These are phyloP conservation scores for Trachelus troglodyta DNA, from an alignment of 2,888 invertebrate species.

Conservation along the genomic window DNA sequence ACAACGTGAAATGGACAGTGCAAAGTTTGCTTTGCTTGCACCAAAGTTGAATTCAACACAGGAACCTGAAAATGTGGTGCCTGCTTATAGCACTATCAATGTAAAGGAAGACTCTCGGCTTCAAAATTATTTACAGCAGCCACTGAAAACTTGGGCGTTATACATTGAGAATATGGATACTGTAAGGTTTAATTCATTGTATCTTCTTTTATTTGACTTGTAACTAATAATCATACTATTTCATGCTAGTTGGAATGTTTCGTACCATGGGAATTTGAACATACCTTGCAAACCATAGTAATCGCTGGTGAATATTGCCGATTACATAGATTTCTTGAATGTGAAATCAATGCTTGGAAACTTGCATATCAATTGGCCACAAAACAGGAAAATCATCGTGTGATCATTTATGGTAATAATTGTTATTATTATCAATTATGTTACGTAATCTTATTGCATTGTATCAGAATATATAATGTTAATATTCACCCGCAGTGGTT, in stretches of 20 bases:
- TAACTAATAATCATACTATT: not conserved
- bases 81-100: conserved; percentile 53
- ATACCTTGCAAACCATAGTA: conserved; percentile 43
- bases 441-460: not conserved
- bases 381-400: conserved; percentile 36
- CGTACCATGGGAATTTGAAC: not conserved
- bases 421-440: not conserved
- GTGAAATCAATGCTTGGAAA: conserved; percentile 53
- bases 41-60: conserved; percentile 25
- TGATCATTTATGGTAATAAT: conserved; percentile 48
- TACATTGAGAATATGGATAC: conserved; percentile 31
- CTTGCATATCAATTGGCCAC: conserved; percentile 50
- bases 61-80: conserved; percentile 43
- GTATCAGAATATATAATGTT: not conserved
- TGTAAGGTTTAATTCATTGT: conserved; percentile 37
- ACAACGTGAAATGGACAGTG: conserved; percentile 41
- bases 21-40: conserved; percentile 31
- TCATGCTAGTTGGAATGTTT: not conserved
- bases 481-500: conserved; percentile 39
- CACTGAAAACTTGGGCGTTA: conserved; percentile 47
- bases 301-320: conserved; percentile 56
- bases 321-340: conserved; percentile 47
- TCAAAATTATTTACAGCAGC: conserved; percentile 32
- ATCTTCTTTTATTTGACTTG: conserved; percentile 1
- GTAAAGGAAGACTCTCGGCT: conserved; percentile 46